These are phyloP conservation scores for Atopsyche davidsoni DNA, from an alignment of 1,140 invertebrate genomes.

Conservation along the genomic window DNA sequence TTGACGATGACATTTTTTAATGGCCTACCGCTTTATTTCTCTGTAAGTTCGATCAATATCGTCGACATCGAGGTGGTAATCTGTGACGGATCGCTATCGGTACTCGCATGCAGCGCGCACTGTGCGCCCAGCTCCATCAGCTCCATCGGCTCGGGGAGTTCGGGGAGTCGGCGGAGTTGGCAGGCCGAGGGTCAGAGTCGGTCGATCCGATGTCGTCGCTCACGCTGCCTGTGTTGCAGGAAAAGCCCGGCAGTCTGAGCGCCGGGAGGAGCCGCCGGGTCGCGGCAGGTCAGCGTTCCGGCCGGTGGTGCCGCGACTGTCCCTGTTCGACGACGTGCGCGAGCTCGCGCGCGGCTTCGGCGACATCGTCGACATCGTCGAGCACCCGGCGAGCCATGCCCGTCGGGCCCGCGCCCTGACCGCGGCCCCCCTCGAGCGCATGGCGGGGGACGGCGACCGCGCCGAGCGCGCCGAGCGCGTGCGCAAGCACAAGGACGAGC, in stretches of 20 bases:
- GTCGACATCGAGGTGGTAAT: too few relatives aligned
- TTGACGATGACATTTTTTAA: too few relatives aligned
- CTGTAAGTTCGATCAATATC: too few relatives aligned
- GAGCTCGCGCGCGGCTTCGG: constrained; percentile 25
- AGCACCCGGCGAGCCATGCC: background rate
- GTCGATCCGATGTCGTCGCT: too few relatives aligned
- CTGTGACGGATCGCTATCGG: too few relatives aligned
- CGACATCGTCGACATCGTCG: constrained; percentile 22
- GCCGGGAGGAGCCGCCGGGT: background rate
- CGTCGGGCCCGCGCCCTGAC: background rate
- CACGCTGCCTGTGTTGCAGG: too few relatives aligned
- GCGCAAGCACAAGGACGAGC: constrained; percentile 60
- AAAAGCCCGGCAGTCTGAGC: constrained; percentile 5
- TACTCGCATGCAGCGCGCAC: too few relatives aligned
- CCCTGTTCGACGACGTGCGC: constrained; percentile 25
- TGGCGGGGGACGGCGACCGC: constrained; percentile 29
- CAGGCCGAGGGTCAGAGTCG: too few relatives aligned
- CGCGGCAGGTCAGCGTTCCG: constrained; percentile 18
- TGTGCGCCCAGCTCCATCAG: too few relatives aligned
- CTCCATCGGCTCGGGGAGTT: too few relatives aligned
- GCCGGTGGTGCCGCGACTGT: constrained; percentile 16
- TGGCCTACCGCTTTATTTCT: too few relatives aligned
- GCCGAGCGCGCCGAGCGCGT: constrained; percentile 53
- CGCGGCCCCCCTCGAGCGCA: constrained; percentile 1
- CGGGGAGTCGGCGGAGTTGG: too few relatives aligned